phyloP scores from a whole-genome alignment of 2,888 invertebrate species.

The Eupithecia subfuscata region DNA sequence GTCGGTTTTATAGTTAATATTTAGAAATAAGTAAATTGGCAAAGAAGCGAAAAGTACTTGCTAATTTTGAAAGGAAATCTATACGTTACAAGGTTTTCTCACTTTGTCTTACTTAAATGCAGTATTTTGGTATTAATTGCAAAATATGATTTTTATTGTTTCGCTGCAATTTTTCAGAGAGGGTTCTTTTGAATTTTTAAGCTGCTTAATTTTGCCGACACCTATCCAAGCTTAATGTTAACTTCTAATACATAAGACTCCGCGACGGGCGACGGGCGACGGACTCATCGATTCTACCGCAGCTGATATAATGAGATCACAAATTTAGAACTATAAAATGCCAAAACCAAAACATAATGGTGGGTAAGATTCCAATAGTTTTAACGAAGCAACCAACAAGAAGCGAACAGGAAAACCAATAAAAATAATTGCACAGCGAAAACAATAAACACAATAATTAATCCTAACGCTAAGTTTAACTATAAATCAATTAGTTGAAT shows the following conservation, averaged over 20 bases:
- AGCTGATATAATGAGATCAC: conserved; percentile 80
- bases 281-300: conserved; percentile 62
- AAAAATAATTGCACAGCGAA: conserved; percentile 81
- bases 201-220: conserved; percentile 77
- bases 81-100: conserved; percentile 67
- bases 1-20: conserved; percentile 64
- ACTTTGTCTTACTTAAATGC: conserved; percentile 82
- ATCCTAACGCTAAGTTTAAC: conserved; percentile 80
- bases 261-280: conserved; percentile 69
- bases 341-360: conserved; percentile 64
- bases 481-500: conserved; percentile 83
- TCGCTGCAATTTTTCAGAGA: conserved; percentile 61
- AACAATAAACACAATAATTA: conserved; percentile 79
- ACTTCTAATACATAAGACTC: conserved; percentile 61
- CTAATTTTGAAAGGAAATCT: conserved; percentile 53
- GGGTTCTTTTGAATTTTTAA: conserved; percentile 47
- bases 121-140: conserved; percentile 84
- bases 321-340: conserved; percentile 68
- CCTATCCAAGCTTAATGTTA: conserved; percentile 77
- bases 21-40: conserved; percentile 67
- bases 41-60: conserved; percentile 71
- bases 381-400: conserved; percentile 72
- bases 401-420: conserved; percentile 72
- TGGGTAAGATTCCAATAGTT: conserved; percentile 60
- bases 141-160: conserved; percentile 70